phyloP scores from a whole-genome alignment of 2,113 vertebrate species.

The Hippocampus guttulatus region DNA sequence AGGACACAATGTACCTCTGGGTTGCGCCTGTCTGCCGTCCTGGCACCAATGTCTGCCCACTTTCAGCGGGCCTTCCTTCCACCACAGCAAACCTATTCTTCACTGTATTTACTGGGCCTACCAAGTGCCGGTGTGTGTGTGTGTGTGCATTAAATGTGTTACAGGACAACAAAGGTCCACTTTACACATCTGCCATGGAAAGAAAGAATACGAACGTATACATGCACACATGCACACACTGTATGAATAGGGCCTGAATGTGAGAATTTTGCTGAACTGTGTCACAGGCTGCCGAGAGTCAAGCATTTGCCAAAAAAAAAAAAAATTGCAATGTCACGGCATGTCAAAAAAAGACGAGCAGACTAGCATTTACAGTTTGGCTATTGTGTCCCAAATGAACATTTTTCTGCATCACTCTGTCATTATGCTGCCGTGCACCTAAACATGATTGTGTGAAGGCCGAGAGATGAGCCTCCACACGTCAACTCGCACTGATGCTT shows the following conservation, averaged over 20 bases:
- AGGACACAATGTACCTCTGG: slow-evolving; percentile 67
- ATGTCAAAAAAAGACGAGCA: not conserved
- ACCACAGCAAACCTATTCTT: slow-evolving; percentile 43
- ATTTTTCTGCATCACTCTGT: not conserved
- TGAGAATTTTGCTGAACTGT: not conserved
- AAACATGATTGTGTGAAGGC: not conserved
- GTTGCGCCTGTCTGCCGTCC: slow-evolving; percentile 51
- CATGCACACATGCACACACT: not conserved
- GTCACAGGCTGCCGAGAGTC: not conserved
- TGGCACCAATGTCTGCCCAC: slow-evolving; percentile 45
- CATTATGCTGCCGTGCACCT: not conserved
- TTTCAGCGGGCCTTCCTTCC: slow-evolving; percentile 37
- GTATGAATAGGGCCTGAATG: not conserved
- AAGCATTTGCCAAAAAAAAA: not conserved
- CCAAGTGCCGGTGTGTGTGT: slow-evolving; percentile 10
- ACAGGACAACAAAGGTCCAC: slow-evolving; percentile 58
- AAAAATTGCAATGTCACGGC: not conserved
- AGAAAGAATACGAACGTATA: not conserved
- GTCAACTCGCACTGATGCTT: not conserved
- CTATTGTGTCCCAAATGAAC: not conserved
- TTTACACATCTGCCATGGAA: slow-evolving; percentile 18
- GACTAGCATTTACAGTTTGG: not conserved
- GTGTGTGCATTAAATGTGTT: slow-evolving; percentile 39
- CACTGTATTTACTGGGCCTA: slow-evolving; percentile 37
- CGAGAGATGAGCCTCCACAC: not conserved